Percentiles rank a stretch among this genome's conserved stretches.
Evolutionary conservation across 2,797 vertebrate species (phyloP).

Genomic region (Halcyon chelicuti): DNA sequence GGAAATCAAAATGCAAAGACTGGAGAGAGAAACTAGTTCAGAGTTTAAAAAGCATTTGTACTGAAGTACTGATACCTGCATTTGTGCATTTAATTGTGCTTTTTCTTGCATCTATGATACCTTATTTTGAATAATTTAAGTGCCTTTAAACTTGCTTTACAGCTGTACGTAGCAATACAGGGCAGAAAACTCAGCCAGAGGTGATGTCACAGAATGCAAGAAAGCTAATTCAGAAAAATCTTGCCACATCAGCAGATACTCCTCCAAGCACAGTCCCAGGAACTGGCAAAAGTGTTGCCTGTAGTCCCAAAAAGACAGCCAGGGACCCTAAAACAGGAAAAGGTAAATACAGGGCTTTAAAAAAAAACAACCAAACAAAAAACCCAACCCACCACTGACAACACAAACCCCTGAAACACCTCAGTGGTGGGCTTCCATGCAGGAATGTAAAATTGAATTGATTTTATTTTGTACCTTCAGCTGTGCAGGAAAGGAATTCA

Average conservation of each 20-base stretch:
- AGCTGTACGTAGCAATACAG: slow-evolving; percentile 93
- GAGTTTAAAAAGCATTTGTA: neutral
- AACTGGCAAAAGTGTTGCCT: slow-evolving; percentile 90
- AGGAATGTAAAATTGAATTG: neutral
- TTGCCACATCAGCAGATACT: slow-evolving; percentile 93
- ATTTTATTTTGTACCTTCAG: slow-evolving; percentile 71
- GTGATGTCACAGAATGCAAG: slow-evolving; percentile 98
- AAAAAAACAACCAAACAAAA: neutral
- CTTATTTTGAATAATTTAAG: neutral
- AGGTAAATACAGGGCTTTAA: slow-evolving; percentile 80
- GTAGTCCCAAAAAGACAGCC: slow-evolving; percentile 95
- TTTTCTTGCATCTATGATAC: neutral
- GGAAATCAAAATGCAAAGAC: neutral
- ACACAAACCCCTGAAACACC: no score
- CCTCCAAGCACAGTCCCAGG: slow-evolving; percentile 89
- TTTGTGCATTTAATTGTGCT: neutral
- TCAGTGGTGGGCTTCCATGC: neutral
- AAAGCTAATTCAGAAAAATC: slow-evolving; percentile 90
- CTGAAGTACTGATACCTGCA: neutral
- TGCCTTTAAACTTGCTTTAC: neutral
- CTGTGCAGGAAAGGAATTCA: slow-evolving; percentile 98
- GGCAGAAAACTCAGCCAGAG: slow-evolving; percentile 95
- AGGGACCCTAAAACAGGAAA: slow-evolving; percentile 98
- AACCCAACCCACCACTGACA: neutral
- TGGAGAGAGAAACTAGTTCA: neutral